Conservation (phyloP, 2,797 vertebrate species). For the Gallirallus australis region DNA sequence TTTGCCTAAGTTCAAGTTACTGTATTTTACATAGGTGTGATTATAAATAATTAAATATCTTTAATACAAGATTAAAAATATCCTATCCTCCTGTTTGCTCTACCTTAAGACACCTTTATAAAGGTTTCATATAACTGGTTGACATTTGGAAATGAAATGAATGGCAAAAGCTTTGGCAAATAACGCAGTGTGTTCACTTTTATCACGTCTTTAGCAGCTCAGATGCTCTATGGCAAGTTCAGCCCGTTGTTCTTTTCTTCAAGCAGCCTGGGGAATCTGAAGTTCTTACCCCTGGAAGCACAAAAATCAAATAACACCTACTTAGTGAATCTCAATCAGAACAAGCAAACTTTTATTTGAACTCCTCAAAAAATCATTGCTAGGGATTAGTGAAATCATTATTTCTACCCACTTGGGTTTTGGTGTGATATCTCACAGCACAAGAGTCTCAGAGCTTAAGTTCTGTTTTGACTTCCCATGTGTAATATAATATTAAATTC, state of each 20-base stretch:
- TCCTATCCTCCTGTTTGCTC: conserved; percentile 49
- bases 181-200: conserved; percentile 52
- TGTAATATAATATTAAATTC: conserved; percentile 15
- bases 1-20: conserved; percentile 44
- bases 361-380: conserved; percentile 64
- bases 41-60: conserved; percentile 56
- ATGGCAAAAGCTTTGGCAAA: conserved; percentile 67
- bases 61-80: conserved; percentile 48
- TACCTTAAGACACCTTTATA: conserved; percentile 51
- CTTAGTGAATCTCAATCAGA: conserved; percentile 67
- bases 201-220: conserved; percentile 53
- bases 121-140: conserved; percentile 62
- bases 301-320: conserved; percentile 74
- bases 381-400: conserved; percentile 65
- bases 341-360: conserved; percentile 76
- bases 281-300: conserved; percentile 61
- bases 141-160: conserved; percentile 78
- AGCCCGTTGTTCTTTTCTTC: conserved; percentile 50
- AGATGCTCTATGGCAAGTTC: conserved; percentile 45
- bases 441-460: background rate
- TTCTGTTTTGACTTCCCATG: background rate
- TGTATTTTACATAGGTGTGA: conserved; percentile 31
- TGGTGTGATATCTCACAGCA: background rate
- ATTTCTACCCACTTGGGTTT: conserved; percentile 41
- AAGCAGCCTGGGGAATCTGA: conserved; percentile 47